phyloP scores from a whole-genome alignment of 1,140 invertebrate species.

The Acromyrmex heyeri region DNA sequence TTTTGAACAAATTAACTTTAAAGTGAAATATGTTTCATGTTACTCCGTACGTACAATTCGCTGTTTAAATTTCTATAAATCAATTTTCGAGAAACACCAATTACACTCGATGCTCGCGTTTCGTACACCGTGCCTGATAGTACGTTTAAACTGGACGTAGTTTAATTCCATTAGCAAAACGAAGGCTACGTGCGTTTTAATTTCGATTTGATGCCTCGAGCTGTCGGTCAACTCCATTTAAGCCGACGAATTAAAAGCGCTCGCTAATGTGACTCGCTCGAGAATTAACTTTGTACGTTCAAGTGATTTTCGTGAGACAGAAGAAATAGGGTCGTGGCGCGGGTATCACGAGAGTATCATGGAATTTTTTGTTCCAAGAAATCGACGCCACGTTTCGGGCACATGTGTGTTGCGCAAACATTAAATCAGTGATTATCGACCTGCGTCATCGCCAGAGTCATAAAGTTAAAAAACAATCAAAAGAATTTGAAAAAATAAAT shows the following conservation, averaged over 20 bases:
- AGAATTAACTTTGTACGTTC: conserved; percentile 40
- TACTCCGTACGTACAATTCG: not conserved
- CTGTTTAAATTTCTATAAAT: conserved; percentile 4
- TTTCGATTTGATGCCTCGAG: conserved; percentile 66
- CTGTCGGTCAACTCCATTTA: conserved; percentile 50
- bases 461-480: not conserved
- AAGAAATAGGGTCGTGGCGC: not conserved
- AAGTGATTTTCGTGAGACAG: conserved; percentile 22
- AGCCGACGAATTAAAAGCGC: conserved; percentile 59
- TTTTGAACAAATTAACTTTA: not conserved
- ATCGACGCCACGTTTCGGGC: conserved; percentile 13
- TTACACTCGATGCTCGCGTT: not conserved
- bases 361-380: conserved; percentile 47
- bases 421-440: not conserved
- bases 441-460: not conserved
- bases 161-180: conserved; percentile 75
- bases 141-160: conserved; percentile 33
- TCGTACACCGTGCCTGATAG: not conserved
- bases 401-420: conserved; percentile 25
- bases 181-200: conserved; percentile 68
- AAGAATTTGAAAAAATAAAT: not conserved
- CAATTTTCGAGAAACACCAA: not conserved
- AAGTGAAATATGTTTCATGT: not conserved
- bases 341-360: not conserved
- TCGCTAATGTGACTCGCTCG: conserved; percentile 34